phyloP scores from a whole-genome alignment of 1,140 invertebrate species.

The Eumaeus atala region DNA sequence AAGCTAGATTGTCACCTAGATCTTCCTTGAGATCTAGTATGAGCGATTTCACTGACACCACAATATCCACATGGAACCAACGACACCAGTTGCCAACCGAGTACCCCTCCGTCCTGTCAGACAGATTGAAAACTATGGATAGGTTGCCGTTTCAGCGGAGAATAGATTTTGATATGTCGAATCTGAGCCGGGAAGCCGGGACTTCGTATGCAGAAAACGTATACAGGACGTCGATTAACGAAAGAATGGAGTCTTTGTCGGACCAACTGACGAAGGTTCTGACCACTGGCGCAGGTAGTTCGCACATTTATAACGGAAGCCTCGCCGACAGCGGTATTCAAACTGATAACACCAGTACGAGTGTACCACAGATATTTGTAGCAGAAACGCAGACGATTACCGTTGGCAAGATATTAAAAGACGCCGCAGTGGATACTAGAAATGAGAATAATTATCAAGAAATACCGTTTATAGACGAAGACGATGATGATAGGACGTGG shows the following conservation, averaged over 20 bases:
- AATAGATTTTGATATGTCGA: slow-evolving; percentile 59
- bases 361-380: slow-evolving; percentile 59
- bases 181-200: slow-evolving; percentile 42
- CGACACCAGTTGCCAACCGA: slow-evolving; percentile 43
- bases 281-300: slow-evolving; percentile 55
- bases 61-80: slow-evolving; percentile 65
- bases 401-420: slow-evolving; percentile 45
- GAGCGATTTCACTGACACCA: slow-evolving; percentile 67
- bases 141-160: slow-evolving; percentile 45
- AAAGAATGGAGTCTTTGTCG: slow-evolving; percentile 52
- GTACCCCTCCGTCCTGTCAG: slow-evolving; percentile 61
- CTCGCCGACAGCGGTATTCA: slow-evolving; percentile 64
- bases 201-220: slow-evolving; percentile 53
- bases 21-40: slow-evolving; percentile 63
- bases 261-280: slow-evolving; percentile 61
- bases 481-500: slow-evolving; percentile 46
- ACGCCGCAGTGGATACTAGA: slow-evolving; percentile 59
- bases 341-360: slow-evolving; percentile 61
- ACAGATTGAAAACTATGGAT: slow-evolving; percentile 50
- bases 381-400: slow-evolving; percentile 34
- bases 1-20: slow-evolving; percentile 53
- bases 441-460: slow-evolving; percentile 65
- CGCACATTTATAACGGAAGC: slow-evolving; percentile 59
- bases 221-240: slow-evolving; percentile 38
- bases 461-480: slow-evolving; percentile 66